phyloP scores from a whole-genome alignment of 2,113 vertebrate genomes.

The Mustela nigripes region DNA sequence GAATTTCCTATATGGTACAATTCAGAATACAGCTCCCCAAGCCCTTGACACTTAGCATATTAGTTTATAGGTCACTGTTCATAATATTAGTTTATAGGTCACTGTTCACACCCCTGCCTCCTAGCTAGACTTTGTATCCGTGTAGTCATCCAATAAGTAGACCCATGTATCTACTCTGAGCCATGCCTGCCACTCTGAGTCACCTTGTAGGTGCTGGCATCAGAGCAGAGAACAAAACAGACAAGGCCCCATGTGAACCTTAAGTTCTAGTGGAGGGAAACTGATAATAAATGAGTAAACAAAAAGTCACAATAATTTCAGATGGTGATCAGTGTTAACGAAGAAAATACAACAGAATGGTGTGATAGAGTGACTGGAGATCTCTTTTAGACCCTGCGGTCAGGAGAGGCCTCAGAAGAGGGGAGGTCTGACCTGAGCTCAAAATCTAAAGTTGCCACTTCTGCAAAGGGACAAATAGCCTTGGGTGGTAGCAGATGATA shows the following conservation, averaged over 20 bases:
- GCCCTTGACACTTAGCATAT: neutral
- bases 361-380: neutral
- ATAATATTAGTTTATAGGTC: neutral
- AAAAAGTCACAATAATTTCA: neutral
- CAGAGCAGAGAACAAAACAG: neutral
- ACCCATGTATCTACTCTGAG: neutral
- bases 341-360: neutral
- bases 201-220: neutral
- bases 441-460: neutral
- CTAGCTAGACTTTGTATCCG: neutral
- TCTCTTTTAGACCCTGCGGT: neutral
- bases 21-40: conserved; percentile 9
- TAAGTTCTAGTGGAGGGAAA: neutral
- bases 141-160: neutral
- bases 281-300: neutral
- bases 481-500: neutral
- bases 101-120: neutral
- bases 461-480: neutral
- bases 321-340: neutral
- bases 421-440: conserved; percentile 7
- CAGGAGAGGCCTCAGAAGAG: neutral
- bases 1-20: conserved; percentile 38
- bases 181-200: neutral
- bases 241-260: neutral
- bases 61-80: neutral